phyloP scores from a whole-genome alignment of 2,797 vertebrate species.

The Enteromius unitaeniatus region DNA sequence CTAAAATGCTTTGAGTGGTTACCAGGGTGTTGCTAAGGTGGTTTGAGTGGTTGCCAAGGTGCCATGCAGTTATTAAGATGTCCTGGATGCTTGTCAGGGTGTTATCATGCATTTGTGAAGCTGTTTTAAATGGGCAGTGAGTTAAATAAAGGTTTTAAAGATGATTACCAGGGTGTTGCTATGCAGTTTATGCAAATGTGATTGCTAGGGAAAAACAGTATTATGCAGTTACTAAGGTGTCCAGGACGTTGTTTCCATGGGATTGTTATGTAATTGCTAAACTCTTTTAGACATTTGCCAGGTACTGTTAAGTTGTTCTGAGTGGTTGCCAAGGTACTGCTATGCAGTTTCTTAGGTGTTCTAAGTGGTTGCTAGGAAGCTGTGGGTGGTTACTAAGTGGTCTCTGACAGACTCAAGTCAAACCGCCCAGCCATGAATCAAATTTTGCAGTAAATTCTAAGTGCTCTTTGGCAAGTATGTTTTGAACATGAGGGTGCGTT shows the following conservation, averaged over 20 bases:
- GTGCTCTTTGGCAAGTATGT: background rate
- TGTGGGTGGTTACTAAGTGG: background rate
- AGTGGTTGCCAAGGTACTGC: background rate
- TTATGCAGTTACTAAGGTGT: background rate
- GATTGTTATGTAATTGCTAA: background rate
- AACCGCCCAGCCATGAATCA: background rate
- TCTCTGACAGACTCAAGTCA: background rate
- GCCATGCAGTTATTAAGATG: too few species aligned
- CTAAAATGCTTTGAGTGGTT: background rate
- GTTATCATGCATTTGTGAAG: background rate
- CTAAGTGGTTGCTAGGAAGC: background rate
- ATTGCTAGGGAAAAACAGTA: background rate
- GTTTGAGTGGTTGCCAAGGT: background rate
- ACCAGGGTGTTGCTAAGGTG: background rate
- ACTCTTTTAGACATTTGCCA: background rate
- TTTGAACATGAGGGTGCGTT: background rate
- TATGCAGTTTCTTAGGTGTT: background rate
- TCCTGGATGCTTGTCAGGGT: background rate
- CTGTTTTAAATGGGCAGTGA: background rate
- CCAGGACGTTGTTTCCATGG: background rate
- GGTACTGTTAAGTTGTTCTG: background rate
- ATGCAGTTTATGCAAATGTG: too few species aligned
- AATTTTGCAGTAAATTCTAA: slow-evolving; percentile 19
- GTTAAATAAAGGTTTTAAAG: background rate
- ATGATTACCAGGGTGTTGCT: background rate